Percentiles rank a stretch among this genome's conserved stretches.
These are phyloP conservation scores for Brachyrhaphis roseni DNA, from an alignment of 2,797 vertebrate species.

Conservation along the genomic window DNA sequence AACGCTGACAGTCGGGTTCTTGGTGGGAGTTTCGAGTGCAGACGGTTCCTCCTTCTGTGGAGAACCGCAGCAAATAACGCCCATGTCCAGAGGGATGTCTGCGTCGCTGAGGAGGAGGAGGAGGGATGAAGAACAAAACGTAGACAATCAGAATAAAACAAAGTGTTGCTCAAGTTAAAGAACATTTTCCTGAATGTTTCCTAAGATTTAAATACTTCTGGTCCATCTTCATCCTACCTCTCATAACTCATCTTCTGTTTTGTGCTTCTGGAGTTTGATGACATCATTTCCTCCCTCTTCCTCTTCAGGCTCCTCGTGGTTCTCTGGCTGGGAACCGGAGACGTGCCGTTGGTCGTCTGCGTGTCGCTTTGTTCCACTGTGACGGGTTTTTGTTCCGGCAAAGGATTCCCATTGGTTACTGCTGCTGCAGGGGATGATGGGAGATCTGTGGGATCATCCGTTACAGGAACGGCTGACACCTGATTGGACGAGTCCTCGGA, in stretches of 20 bases:
- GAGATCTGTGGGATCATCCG: background rate
- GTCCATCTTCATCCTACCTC: constrained; percentile 31
- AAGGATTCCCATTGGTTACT: constrained; percentile 28
- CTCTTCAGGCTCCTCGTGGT: constrained; percentile 69
- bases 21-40: constrained; percentile 73
- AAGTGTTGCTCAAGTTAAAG: background rate
- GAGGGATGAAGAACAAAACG: background rate
- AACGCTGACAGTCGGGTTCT: constrained; percentile 81
- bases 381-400: constrained; percentile 8
- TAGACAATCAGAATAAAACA: background rate
- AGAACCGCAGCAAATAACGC: constrained; percentile 55
- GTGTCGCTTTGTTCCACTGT: constrained; percentile 11
- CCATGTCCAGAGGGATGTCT: constrained; percentile 76
- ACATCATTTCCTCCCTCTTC: constrained; percentile 52
- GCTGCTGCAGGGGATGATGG: background rate
- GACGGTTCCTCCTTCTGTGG: constrained; percentile 66
- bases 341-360: constrained; percentile 50
- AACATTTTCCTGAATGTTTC: background rate
- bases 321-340: constrained; percentile 46
- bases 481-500: constrained; percentile 43
- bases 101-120: constrained; percentile 53
- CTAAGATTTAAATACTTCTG: background rate
- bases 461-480: background rate
- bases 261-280: constrained; percentile 15
- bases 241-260: constrained; percentile 40